These are phyloP conservation scores for Reinhardtius hippoglossoides DNA, from an alignment of 2,113 vertebrate genomes.

Conservation along the genomic window DNA sequence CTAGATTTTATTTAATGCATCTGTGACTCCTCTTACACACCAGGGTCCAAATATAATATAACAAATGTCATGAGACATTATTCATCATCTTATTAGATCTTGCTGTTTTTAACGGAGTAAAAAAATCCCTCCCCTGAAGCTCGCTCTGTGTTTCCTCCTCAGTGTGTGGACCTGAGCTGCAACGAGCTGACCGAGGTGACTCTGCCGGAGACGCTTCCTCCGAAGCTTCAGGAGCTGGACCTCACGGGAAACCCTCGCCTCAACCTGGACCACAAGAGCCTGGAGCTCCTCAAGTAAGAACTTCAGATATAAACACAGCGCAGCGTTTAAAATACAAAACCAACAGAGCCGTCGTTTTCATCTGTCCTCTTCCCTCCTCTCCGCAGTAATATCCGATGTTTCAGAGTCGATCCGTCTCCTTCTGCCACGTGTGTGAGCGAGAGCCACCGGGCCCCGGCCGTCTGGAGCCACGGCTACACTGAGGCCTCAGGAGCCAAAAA, in stretches of 20 bases:
- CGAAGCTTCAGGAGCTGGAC: constrained; percentile 94
- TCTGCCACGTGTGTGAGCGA: constrained; percentile 84
- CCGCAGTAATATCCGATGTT: constrained; percentile 95
- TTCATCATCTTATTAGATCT: too few species aligned
- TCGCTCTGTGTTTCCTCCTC: constrained; percentile 13
- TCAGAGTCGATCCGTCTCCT: constrained; percentile 91
- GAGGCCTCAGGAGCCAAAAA: constrained; percentile 95
- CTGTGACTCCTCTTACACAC: too few species aligned
- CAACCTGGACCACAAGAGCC: constrained; percentile 92
- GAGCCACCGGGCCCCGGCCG: constrained; percentile 88
- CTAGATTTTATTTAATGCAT: too few species aligned
- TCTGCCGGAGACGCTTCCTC: constrained; percentile 92
- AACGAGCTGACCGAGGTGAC: constrained; percentile 94
- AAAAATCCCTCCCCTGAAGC: not conserved
- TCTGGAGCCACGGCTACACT: constrained; percentile 98
- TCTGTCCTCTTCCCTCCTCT: constrained; percentile 20
- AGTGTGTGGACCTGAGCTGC: constrained; percentile 98
- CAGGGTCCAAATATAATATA: too few species aligned
- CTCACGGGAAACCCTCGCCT: constrained; percentile 95
- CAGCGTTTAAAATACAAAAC: not conserved
- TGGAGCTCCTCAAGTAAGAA: constrained; percentile 94
- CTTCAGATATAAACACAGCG: not conserved
- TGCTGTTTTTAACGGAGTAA: too few species aligned
- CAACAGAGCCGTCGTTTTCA: not conserved
- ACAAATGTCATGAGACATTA: too few species aligned